phyloP scores from a whole-genome alignment of 2,797 vertebrate species.

The Pogoniulus pusillus region DNA sequence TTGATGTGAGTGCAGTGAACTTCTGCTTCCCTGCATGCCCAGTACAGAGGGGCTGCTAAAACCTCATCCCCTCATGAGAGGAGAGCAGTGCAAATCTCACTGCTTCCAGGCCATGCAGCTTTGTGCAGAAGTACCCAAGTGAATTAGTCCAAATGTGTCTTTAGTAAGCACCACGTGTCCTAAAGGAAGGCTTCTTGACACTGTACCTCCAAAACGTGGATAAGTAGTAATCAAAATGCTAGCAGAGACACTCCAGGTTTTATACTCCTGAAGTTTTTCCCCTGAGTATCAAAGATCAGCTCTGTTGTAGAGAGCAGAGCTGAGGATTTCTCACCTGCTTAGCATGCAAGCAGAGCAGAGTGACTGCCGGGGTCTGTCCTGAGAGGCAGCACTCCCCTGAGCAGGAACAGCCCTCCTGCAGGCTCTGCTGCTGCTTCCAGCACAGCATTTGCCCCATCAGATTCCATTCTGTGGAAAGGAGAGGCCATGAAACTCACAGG shows the following conservation, averaged over 20 bases:
- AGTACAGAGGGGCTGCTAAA: background rate
- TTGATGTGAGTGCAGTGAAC: background rate
- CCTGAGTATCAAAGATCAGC: conserved; percentile 28
- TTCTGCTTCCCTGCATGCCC: background rate
- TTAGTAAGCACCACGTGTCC: background rate
- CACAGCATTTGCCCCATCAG: background rate
- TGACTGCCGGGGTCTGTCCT: background rate
- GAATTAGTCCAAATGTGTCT: background rate
- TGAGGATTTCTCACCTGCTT: conserved; percentile 34
- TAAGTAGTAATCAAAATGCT: conserved; percentile 18
- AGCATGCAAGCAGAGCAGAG: conserved; percentile 31
- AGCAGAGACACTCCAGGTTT: background rate
- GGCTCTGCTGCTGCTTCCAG: background rate
- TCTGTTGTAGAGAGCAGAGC: conserved; percentile 17
- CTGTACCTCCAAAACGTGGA: background rate
- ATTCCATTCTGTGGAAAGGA: background rate
- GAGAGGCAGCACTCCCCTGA: background rate
- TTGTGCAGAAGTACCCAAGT: background rate
- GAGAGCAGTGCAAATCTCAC: background rate
- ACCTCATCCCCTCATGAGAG: background rate
- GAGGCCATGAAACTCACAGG: background rate
- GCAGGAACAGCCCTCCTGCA: background rate
- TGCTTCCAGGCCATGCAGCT: background rate
- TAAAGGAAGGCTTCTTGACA: background rate
- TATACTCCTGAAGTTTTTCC: background rate